A percentile compares a stretch with the other conserved stretches of the same genome.
These are phyloP conservation scores for Hycleus phaleratus DNA, from an alignment of 1,140 invertebrate species.

Conservation along the genomic window DNA sequence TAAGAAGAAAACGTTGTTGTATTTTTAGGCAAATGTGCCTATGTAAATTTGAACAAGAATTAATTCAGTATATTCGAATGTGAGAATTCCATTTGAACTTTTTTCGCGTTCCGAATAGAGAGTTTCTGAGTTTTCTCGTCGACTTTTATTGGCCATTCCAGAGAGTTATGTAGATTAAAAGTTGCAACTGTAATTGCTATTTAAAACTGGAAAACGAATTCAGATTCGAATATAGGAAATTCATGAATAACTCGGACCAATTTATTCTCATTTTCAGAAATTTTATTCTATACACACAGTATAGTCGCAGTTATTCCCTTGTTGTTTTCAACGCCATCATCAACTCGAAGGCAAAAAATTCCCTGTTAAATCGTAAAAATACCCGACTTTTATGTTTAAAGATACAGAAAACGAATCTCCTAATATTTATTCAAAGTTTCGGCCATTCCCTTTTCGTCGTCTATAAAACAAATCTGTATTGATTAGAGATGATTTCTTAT, in stretches of 20 bases:
- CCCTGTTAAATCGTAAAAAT: too few species aligned
- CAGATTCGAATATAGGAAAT: conserved; percentile 21
- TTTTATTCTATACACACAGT: too few species aligned
- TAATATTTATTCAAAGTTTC: too few species aligned
- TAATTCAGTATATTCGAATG: conserved; percentile 28
- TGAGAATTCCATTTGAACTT: conserved; percentile 28
- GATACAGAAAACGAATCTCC: too few species aligned
- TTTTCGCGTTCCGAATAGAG: conserved; percentile 34
- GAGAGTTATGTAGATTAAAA: conserved; percentile 44
- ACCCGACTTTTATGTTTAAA: too few species aligned
- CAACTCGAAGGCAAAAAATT: too few species aligned
- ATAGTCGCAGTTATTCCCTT: too few species aligned
- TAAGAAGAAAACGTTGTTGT: background rate
- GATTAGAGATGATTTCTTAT: too few species aligned
- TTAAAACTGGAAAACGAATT: conserved; percentile 38
- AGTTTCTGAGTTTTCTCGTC: conserved; percentile 38
- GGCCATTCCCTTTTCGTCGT: too few species aligned
- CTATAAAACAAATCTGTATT: too few species aligned
- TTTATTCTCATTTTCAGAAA: background rate
- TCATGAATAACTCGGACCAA: conserved; percentile 20
- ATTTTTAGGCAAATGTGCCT: background rate
- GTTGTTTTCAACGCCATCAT: too few species aligned
- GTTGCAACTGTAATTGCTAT: conserved; percentile 44
- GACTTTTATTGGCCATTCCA: conserved; percentile 40
- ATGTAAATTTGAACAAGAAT: conserved; percentile 1